Base-by-base conservation (phyloP, 2,797 vertebrate genomes). In the Falco columbarius region DNA sequence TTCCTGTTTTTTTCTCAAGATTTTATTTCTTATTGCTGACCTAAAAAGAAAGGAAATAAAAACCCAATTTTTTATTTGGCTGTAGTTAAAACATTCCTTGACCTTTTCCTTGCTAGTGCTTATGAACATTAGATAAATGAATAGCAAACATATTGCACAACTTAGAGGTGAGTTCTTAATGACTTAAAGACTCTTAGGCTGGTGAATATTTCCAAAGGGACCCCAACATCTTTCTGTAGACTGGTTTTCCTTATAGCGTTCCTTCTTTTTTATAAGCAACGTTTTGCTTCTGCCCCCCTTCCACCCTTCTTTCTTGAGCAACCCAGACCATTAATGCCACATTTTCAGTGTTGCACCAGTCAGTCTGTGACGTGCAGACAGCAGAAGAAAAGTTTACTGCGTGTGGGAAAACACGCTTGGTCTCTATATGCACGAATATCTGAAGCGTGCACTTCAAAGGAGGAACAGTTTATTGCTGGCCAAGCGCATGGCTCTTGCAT, bases 371-470 rank as follows among this genome's bases (percentile, higher is more conserved):
- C 14, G 23, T 24, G 65, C 52, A 44, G 55, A 40, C 67, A 80
- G 77, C 73, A 71, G 67, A 44, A 80, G 71, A 18, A 56, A 66
- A 62, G 71, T 77, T 89, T 63, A 15, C 12, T 70, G 19, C 44
- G 1, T 3, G 8, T 63, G 59, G 62, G 55, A 79, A 38, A 82
- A 55, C 51, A n/a, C 2, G 0, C n/a, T 71, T 16, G 0, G 2
- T 11, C 59, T 68, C 71, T 70, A 5, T 8, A 13, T 9, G 47
- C n/a, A 17, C 40, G 40, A 76, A 32, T 65, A 71, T 22, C 42
- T 62, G 22, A 54, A 27, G n/a, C 14, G 47, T 72, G 79, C 34
- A 40, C 84, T 89, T 82, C 87, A 93, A 88, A 93, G 80, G 49
- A 77, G 12, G 52, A 61, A 11, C 61, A 65, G 29, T 34, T 88